Percentiles rank a stretch among this genome's conserved stretches.
Conservation (phyloP, 2,113 vertebrate species). For the Isichthys henryi region DNA sequence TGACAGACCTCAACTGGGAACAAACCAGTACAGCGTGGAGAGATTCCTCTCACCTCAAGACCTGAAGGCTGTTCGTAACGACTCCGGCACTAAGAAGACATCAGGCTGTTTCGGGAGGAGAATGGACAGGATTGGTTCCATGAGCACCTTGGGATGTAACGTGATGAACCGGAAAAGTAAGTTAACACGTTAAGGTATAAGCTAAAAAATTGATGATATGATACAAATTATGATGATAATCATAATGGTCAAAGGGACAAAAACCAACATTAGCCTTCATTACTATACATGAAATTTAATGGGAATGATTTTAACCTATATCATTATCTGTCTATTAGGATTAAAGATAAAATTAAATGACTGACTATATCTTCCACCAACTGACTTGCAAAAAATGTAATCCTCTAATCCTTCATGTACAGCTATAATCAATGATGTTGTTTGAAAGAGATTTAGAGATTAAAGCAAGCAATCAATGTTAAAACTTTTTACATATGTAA, state of each 20-base stretch:
- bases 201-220: background rate
- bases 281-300: background rate
- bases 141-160: slow-evolving; percentile 77
- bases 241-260: background rate
- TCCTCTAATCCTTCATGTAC: background rate
- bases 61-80: slow-evolving; percentile 55
- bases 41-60: slow-evolving; percentile 49
- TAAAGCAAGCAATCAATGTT: background rate
- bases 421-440: background rate
- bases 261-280: background rate
- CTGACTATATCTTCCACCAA: background rate
- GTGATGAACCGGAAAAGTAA: slow-evolving; percentile 53
- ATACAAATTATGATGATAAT: background rate
- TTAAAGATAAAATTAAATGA: background rate
- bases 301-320: background rate
- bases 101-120: slow-evolving; percentile 75
- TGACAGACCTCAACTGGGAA: background rate
- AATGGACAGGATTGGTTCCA: slow-evolving; percentile 76
- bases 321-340: background rate
- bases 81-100: slow-evolving; percentile 46
- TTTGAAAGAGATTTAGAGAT: background rate
- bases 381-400: background rate
- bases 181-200: slow-evolving; percentile 25
- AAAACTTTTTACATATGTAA: background rate
- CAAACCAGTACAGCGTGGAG: slow-evolving; percentile 35